A percentile compares a stretch with the other conserved stretches of the same genome.
Evolutionary conservation across 2,113 vertebrate species (phyloP).

Genomic region (Pandion haliaetus): DNA sequence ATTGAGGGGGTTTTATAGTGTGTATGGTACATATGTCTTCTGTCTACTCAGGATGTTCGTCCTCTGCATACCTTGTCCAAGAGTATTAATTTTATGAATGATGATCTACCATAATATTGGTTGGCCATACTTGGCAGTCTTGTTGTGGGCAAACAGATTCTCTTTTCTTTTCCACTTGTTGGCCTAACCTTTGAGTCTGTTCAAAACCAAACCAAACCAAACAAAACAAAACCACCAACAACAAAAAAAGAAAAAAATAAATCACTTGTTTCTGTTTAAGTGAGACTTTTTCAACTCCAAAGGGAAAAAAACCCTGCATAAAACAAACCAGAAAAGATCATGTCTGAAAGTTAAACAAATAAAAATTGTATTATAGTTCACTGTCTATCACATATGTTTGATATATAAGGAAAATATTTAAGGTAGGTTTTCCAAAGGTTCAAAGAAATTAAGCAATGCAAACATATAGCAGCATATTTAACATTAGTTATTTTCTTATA

Average conservation of each 20-base stretch:
- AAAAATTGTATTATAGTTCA: neutral
- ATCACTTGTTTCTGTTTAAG: neutral
- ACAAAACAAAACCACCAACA: neutral
- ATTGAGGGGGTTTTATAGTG: fast-evolving
- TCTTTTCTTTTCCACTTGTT: neutral
- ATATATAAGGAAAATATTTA: neutral
- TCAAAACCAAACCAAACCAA: neutral
- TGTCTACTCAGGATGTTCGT: neutral
- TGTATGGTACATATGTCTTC: neutral
- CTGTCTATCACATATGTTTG: neutral
- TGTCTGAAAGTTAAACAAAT: neutral
- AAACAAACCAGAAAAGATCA: neutral
- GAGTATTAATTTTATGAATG: neutral
- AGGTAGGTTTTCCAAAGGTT: neutral
- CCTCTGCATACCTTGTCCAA: neutral
- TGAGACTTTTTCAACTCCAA: neutral
- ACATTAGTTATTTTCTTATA: neutral
- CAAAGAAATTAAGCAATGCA: neutral
- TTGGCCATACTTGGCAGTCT: neutral
- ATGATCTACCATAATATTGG: neutral
- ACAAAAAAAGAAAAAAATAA: neutral
- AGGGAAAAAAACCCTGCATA: neutral
- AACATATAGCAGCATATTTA: neutral
- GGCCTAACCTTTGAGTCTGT: neutral
- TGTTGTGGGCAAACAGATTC: neutral